Conservation (phyloP, 2,797 vertebrate genomes). For the Hydrophis major region DNA sequence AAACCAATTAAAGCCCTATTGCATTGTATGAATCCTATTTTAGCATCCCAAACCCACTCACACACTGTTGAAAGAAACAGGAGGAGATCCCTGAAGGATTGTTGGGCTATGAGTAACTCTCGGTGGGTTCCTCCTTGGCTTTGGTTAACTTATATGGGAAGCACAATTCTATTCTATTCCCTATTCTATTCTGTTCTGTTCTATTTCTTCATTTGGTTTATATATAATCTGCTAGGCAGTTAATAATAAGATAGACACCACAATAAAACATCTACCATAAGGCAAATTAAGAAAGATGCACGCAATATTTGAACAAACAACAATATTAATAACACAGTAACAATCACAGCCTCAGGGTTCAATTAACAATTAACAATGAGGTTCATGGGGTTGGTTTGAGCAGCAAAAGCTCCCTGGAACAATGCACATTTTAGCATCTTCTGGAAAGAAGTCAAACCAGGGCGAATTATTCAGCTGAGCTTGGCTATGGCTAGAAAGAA, state of each 20-base stretch:
- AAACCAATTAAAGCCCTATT: too few species aligned
- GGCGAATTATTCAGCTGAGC: background rate
- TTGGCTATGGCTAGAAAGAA: background rate
- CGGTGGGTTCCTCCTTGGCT: too few species aligned
- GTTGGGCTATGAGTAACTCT: too few species aligned
- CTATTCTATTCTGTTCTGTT: too few species aligned
- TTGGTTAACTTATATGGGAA: too few species aligned
- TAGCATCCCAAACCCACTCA: too few species aligned
- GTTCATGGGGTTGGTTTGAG: background rate
- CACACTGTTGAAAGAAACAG: too few species aligned
- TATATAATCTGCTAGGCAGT: background rate
- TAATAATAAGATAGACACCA: background rate
- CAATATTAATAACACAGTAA: background rate
- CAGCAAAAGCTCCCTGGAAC: background rate
- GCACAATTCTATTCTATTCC: too few species aligned
- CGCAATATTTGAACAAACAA: background rate
- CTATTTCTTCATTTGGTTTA: background rate
- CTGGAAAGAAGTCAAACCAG: background rate
- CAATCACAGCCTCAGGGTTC: background rate
- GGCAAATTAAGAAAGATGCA: background rate
- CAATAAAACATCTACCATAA: background rate
- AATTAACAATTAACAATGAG: background rate
- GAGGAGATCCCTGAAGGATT: too few species aligned
- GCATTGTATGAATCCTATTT: too few species aligned
- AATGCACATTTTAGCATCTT: background rate